phyloP scores from a whole-genome alignment of 1,140 invertebrate genomes.

The Drosophila oshimai region DNA sequence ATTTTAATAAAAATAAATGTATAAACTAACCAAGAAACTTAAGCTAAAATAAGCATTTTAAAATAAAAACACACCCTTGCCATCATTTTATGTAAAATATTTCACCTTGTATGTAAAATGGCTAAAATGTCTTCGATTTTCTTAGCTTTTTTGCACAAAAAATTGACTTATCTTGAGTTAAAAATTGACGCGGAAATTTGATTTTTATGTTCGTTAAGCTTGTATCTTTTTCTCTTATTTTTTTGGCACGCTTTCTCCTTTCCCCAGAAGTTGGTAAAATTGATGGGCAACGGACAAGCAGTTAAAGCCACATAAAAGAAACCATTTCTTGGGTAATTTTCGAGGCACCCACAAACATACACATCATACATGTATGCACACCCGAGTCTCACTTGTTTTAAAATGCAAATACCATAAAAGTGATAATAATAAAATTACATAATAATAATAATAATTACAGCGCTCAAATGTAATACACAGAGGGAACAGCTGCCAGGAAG shows the following conservation, averaged over 20 bases:
- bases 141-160: neutral
- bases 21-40: no score
- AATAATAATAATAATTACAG: constrained; percentile 49
- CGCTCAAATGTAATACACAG: constrained; percentile 17
- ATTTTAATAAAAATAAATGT: no score
- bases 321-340: constrained; percentile 58
- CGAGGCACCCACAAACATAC: constrained; percentile 12
- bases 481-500: constrained; percentile 50
- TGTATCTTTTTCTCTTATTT: neutral
- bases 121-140: neutral
- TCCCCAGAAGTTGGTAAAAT: constrained; percentile 50
- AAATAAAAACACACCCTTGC: no score
- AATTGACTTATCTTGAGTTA: constrained; percentile 57
- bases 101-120: neutral
- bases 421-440: constrained; percentile 64
- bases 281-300: constrained; percentile 63
- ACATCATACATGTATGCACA: neutral
- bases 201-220: constrained; percentile 61
- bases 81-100: neutral
- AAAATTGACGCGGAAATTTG: constrained; percentile 73
- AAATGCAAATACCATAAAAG: constrained; percentile 74
- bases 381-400: constrained; percentile 52
- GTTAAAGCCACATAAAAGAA: constrained; percentile 63
- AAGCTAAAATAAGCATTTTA: no score
- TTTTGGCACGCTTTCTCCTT: constrained; percentile 7